Conservation (phyloP, 2,888 invertebrate species). For the Caenorhabditis parvicauda region DNA sequence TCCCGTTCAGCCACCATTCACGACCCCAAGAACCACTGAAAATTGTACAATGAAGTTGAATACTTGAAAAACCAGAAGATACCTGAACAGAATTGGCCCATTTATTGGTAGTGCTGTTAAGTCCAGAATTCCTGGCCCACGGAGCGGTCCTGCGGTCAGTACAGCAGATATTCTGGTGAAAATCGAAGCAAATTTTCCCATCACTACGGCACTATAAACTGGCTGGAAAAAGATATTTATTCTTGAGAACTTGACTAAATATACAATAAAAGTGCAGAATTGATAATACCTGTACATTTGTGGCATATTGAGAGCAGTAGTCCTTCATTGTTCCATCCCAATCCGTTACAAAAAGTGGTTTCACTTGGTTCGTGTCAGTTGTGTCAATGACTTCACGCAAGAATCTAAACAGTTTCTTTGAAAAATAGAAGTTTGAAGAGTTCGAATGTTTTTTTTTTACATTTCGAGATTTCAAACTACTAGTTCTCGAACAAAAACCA, state of each 20-base stretch:
- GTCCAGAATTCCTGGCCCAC: constrained; percentile 61
- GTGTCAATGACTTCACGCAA: constrained; percentile 32
- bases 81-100: constrained; percentile 55
- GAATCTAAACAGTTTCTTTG: constrained; percentile 29
- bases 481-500: background rate
- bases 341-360: constrained; percentile 56
- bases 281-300: constrained; percentile 53
- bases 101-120: constrained; percentile 59
- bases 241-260: background rate
- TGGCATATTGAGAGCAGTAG: constrained; percentile 61
- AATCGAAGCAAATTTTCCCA: constrained; percentile 49
- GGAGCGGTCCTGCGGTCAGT: constrained; percentile 58
- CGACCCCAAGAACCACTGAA: constrained; percentile 61
- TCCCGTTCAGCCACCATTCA: constrained; percentile 58
- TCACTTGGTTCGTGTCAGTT: constrained; percentile 11
- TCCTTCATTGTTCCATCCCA: constrained; percentile 64
- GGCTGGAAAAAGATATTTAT: constrained; percentile 43
- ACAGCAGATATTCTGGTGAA: constrained; percentile 58
- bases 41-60: background rate
- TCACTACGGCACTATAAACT: constrained; percentile 57
- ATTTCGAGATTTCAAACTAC: background rate
- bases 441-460: background rate
- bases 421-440: background rate
- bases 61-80: background rate
- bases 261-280: background rate